These are phyloP conservation scores for Podarcis lilfordi DNA, from an alignment of 2,797 vertebrate genomes.

Conservation along the genomic window DNA sequence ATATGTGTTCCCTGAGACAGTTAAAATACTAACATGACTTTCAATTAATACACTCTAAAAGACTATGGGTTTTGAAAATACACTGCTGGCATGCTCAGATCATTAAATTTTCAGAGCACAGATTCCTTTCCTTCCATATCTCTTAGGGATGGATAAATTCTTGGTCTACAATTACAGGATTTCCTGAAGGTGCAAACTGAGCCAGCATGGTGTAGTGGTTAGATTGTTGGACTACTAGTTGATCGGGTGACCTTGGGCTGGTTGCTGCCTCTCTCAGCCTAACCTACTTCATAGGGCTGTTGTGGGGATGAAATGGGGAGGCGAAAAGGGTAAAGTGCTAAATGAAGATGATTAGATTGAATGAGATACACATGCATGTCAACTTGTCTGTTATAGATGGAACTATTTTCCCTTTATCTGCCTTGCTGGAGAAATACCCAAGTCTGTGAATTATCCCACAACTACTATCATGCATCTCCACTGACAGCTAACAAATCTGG, in stretches of 20 bases:
- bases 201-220: too few relatives aligned
- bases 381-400: not conserved
- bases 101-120: not conserved
- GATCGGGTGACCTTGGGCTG: too few relatives aligned
- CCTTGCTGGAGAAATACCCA: not conserved
- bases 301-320: too few relatives aligned
- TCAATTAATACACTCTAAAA: not conserved
- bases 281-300: too few relatives aligned
- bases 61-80: not conserved
- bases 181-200: not conserved
- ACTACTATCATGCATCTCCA: not conserved
- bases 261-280: too few relatives aligned
- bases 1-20: not conserved
- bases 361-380: not conserved
- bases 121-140: not conserved
- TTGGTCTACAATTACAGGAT: not conserved
- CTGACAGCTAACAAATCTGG: not conserved
- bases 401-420: not conserved
- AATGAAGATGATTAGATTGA: not conserved
- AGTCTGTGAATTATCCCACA: not conserved
- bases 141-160: not conserved
- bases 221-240: too few relatives aligned
- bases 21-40: not conserved
- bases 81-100: not conserved
- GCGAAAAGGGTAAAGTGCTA: not conserved